Conservation (phyloP, 1,140 invertebrate genomes). For the Orchesella cincta region DNA sequence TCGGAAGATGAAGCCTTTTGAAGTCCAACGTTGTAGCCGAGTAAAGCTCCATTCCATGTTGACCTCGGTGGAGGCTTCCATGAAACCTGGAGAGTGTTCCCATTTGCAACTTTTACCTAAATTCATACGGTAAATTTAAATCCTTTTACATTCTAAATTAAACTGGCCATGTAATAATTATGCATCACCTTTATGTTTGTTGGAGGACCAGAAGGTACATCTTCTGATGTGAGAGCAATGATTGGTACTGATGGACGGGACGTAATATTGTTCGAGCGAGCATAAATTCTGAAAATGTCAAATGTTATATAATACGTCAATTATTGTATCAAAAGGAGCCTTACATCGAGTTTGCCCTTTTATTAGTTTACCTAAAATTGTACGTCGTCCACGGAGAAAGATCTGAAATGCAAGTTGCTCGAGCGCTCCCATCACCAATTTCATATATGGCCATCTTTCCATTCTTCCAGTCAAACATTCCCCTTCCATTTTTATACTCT, state of each 20-base stretch:
- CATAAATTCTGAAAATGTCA: too few relatives aligned
- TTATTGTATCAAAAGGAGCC: too few relatives aligned
- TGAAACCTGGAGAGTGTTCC: slow-evolving; percentile 47
- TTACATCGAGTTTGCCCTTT: too few relatives aligned
- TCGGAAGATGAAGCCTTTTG: slow-evolving; percentile 29
- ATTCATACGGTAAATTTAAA: neutral
- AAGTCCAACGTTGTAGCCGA: slow-evolving; percentile 64
- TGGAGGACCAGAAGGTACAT: slow-evolving; percentile 27
- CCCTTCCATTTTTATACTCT: slow-evolving; percentile 31
- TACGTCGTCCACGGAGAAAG: slow-evolving; percentile 36
- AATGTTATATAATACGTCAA: too few relatives aligned
- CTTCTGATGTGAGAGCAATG: slow-evolving; percentile 26
- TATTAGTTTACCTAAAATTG: slow-evolving; percentile 28
- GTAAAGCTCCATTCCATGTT: slow-evolving; percentile 60
- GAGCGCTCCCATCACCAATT: neutral
- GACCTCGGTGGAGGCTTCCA: slow-evolving; percentile 57
- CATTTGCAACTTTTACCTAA: neutral
- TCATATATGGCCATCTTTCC: slow-evolving; percentile 23
- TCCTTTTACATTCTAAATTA: neutral
- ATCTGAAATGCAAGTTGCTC: neutral
- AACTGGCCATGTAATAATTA: neutral
- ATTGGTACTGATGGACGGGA: slow-evolving; percentile 27
- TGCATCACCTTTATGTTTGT: slow-evolving; percentile 21
- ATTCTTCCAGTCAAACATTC: slow-evolving; percentile 9
- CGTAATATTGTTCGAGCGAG: neutral